These are phyloP conservation scores for Sycophila texana DNA, from an alignment of 2,888 invertebrate genomes.

Conservation along the genomic window DNA sequence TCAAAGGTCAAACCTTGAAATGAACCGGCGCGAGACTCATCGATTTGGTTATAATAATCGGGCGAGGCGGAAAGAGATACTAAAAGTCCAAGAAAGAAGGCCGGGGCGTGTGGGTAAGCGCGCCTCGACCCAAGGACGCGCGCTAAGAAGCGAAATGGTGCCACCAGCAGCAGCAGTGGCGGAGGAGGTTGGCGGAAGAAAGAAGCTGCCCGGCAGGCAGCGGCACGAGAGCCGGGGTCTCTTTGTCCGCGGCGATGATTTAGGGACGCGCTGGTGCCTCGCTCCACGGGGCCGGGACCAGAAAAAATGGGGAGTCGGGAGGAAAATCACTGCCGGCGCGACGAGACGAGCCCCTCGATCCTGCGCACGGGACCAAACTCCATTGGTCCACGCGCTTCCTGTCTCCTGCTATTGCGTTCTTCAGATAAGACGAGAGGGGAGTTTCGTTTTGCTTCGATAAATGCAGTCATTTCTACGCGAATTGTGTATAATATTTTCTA, in stretches of 20 bases:
- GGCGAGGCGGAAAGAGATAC: background rate
- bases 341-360: background rate
- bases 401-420: background rate
- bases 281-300: background rate
- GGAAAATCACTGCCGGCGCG: constrained; percentile 24
- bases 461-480: no score
- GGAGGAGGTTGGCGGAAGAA: constrained; percentile 21
- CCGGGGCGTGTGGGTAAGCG: constrained; percentile 26
- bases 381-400: no score
- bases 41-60: no score
- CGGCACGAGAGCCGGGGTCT: constrained; percentile 7
- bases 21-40: no score
- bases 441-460: no score
- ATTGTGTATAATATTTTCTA: no score
- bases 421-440: background rate
- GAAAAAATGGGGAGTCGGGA: background rate
- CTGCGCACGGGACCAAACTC: no score
- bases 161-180: constrained; percentile 59
- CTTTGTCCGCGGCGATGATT: constrained; percentile 48
- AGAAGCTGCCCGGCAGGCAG: background rate
- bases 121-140: constrained; percentile 59
- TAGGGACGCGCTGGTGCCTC: constrained; percentile 20
- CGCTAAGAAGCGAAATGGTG: constrained; percentile 57
- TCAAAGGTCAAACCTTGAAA: no score
- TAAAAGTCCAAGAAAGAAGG: background rate